Percentiles rank a stretch among this genome's conserved stretches.
Conservation (phyloP, 2,113 vertebrate genomes). For the Struthidea cinerea region DNA sequence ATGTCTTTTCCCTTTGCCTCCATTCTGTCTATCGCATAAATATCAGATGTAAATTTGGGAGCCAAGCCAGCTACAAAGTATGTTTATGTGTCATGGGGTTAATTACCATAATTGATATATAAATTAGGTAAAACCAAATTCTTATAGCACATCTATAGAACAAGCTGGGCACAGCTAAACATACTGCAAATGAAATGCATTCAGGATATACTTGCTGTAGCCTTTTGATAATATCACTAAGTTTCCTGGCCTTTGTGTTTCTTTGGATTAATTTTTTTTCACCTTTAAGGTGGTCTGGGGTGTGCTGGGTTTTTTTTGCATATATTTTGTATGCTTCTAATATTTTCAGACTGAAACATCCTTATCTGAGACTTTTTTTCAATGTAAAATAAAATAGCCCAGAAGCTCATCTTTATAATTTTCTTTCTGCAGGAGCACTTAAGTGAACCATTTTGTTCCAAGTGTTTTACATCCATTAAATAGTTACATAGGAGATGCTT, state of each 20-base stretch:
- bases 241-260: not conserved
- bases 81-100: not conserved
- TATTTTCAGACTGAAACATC: not conserved
- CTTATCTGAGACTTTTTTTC: not conserved
- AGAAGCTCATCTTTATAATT: not conserved
- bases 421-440: not conserved
- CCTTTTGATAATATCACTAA: not conserved
- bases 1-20: not conserved
- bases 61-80: not conserved
- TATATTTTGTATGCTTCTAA: not conserved
- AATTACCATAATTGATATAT: not conserved
- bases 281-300: not conserved
- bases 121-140: not conserved
- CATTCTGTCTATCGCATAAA: not conserved
- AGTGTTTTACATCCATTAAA: not conserved
- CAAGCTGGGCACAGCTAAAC: not conserved
- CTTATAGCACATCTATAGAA: not conserved
- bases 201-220: not conserved
- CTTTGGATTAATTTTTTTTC: not conserved
- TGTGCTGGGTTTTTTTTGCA: accelerated
- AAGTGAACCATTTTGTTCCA: not conserved
- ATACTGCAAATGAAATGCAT: not conserved
- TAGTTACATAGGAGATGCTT: not conserved
- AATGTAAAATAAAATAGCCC: not conserved
- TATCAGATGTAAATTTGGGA: not conserved